These are phyloP conservation scores for Galaxias olidus DNA, from an alignment of 2,797 vertebrate genomes.

Conservation along the genomic window DNA sequence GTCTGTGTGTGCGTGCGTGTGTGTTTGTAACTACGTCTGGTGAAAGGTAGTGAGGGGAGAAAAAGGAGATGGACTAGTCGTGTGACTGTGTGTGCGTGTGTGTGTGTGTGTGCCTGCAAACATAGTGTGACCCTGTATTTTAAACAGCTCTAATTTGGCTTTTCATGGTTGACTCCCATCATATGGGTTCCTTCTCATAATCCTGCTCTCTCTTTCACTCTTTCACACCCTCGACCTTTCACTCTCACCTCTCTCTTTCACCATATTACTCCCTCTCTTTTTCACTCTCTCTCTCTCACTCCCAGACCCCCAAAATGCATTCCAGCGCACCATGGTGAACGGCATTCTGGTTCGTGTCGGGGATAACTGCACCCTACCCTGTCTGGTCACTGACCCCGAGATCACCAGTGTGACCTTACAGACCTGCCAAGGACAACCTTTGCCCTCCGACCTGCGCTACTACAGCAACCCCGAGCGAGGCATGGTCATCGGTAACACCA, in stretches of 20 bases:
- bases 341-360: slow-evolving; percentile 77
- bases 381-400: slow-evolving; percentile 85
- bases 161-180: too few relatives aligned
- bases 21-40: too few relatives aligned
- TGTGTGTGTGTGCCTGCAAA: too few relatives aligned
- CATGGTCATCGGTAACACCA: slow-evolving; percentile 78
- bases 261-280: not conserved
- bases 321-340: slow-evolving; percentile 77
- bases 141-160: too few relatives aligned
- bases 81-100: not conserved
- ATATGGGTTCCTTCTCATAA: too few relatives aligned
- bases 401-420: slow-evolving; percentile 76
- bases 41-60: not conserved
- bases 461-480: slow-evolving; percentile 79
- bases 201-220: not conserved
- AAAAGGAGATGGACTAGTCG: not conserved
- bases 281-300: not conserved
- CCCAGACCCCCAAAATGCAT: slow-evolving; percentile 80
- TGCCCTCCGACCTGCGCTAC: slow-evolving; percentile 78
- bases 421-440: slow-evolving; percentile 73
- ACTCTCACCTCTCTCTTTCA: not conserved
- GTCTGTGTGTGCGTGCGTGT: too few relatives aligned
- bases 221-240: not conserved
- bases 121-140: too few relatives aligned
- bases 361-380: slow-evolving; percentile 80